Evolutionary conservation across 2,113 vertebrate species (phyloP).

Genomic region (Indicator indicator): DNA sequence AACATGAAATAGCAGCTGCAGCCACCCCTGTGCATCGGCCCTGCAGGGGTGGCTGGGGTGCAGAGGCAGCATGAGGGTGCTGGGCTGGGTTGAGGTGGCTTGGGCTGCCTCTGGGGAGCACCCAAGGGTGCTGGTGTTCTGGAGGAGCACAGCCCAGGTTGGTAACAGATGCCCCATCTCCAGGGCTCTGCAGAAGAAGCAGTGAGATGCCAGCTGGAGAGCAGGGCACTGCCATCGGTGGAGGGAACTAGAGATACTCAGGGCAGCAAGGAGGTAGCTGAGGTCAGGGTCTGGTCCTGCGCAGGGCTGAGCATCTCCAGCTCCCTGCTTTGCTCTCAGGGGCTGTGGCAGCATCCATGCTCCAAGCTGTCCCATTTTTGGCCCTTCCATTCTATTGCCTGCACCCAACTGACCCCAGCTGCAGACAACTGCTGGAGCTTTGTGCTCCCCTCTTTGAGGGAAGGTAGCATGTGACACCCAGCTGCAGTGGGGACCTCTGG

Average conservation of each 20-base stretch:
- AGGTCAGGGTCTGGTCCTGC: not conserved
- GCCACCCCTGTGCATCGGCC: not conserved
- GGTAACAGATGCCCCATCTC: not conserved
- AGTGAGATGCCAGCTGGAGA: not conserved
- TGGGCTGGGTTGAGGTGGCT: not conserved
- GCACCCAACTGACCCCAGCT: too few species aligned
- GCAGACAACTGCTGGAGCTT: not conserved
- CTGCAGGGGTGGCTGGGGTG: not conserved
- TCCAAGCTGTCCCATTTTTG: not conserved
- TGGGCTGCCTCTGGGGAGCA: not conserved
- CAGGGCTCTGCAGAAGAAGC: not conserved
- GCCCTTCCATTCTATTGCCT: not conserved
- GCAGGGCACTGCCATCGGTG: fast-evolving
- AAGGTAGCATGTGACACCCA: not conserved
- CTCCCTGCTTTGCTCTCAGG: not conserved
- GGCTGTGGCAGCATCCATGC: not conserved
- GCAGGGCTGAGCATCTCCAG: not conserved
- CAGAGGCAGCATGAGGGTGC: not conserved
- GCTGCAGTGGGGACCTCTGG: fast-evolving
- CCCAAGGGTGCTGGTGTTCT: not conserved
- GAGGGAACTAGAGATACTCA: not conserved
- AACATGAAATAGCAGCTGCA: not conserved
- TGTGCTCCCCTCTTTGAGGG: not conserved
- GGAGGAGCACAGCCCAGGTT: fast-evolving
- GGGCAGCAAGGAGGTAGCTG: not conserved